These are phyloP conservation scores for Acropora tenuis DNA, from an alignment of 64 coral and sea anemone genomes.

Conservation along the genomic window DNA sequence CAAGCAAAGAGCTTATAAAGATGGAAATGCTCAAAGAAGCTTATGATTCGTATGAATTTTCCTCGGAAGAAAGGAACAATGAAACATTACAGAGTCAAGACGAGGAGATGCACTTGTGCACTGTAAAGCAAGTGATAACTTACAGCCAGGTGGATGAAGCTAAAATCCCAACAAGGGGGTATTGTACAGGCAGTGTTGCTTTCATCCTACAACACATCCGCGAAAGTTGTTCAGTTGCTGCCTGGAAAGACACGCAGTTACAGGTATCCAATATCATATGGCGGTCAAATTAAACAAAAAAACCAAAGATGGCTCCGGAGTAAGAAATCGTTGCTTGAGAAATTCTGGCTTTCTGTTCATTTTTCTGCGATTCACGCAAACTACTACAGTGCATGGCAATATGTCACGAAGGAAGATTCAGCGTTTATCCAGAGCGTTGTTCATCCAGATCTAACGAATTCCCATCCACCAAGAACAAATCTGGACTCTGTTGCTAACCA, in stretches of 20 bases:
- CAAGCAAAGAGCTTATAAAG: not conserved
- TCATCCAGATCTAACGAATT: conserved; percentile 66
- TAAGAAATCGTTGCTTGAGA: conserved; percentile 4
- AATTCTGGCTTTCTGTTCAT: conserved; percentile 19
- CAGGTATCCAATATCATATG: not conserved
- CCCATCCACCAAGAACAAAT: conserved; percentile 39
- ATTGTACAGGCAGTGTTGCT: not conserved
- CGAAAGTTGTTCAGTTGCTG: not conserved
- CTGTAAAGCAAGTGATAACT: not conserved
- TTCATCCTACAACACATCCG: not conserved
- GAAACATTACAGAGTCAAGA: not conserved
- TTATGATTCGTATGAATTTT: conserved; percentile 3
- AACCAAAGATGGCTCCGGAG: not conserved
- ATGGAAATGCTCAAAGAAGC: not conserved
- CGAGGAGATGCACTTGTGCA: not conserved
- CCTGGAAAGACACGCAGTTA: not conserved
- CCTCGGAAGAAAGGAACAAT: not conserved
- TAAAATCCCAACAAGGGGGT: not conserved
- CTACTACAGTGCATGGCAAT: conserved; percentile 11
- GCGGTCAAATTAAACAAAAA: not conserved
- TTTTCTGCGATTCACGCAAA: conserved; percentile 45
- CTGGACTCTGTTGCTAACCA: conserved; percentile 44
- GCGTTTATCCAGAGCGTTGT: not conserved
- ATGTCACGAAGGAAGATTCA: conserved; percentile 48
- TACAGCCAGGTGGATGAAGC: not conserved